Percentiles rank a stretch among this genome's conserved stretches.
Conservation (phyloP, 2,888 invertebrate genomes). For the Dryobotodes eremita region DNA sequence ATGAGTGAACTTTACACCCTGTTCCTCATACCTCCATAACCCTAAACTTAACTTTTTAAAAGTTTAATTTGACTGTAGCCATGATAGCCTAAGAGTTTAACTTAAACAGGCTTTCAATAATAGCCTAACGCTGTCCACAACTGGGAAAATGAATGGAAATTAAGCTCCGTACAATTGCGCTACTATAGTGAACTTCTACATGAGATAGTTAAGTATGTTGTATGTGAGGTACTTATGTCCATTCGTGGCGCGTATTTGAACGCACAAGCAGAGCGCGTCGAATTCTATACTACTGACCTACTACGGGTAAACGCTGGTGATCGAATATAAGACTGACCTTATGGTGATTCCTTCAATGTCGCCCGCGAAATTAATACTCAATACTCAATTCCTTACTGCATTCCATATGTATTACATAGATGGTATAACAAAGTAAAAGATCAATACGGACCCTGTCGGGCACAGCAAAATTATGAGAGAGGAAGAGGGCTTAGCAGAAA, state of each 20-base stretch:
- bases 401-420: no score
- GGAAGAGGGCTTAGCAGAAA: no score
- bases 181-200: neutral
- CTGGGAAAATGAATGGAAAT: neutral
- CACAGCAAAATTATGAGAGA: no score
- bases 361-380: no score
- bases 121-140: neutral
- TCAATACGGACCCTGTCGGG: no score
- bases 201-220: neutral
- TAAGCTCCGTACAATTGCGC: neutral
- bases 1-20: no score
- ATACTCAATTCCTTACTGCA: no score
- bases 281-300: neutral
- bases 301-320: neutral
- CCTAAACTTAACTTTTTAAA: neutral
- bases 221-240: neutral
- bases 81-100: no score
- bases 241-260: neutral
- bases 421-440: no score
- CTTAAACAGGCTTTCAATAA: neutral
- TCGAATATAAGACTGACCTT: neutral
- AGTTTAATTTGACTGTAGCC: neutral
- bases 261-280: neutral
- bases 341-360: neutral
- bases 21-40: no score